Conservation (phyloP, 2,797 vertebrate species). For the Sphenodon punctatus region DNA sequence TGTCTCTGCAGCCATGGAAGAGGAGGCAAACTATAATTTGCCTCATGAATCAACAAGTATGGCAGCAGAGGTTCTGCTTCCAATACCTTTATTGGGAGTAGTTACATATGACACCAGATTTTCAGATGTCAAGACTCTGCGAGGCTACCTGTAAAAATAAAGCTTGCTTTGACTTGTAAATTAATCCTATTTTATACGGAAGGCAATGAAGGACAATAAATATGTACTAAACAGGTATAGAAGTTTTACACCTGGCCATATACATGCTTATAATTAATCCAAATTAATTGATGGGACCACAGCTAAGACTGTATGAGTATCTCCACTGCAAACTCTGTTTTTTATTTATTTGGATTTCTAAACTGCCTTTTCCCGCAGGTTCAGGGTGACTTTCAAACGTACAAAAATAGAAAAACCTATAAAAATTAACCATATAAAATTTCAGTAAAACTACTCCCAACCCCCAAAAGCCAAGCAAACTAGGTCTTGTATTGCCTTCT, state of each 20-base stretch:
- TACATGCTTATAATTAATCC: background rate
- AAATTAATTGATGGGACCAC: background rate
- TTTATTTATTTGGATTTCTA: no score
- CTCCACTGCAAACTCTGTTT: background rate
- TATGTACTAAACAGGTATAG: background rate
- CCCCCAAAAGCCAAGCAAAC: no score
- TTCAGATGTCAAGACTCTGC: background rate
- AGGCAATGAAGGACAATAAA: background rate
- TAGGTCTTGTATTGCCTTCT: no score
- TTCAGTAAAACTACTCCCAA: no score
- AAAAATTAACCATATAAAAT: no score
- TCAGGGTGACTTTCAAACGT: no score
- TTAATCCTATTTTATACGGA: background rate
- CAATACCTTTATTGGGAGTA: background rate
- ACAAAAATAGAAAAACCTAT: no score
- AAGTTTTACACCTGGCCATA: background rate
- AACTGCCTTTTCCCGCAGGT: no score
- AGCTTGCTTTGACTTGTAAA: background rate
- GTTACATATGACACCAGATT: background rate
- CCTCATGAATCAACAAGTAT: fast-evolving
- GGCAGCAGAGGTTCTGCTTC: background rate
- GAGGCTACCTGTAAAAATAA: background rate
- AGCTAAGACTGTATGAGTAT: background rate
- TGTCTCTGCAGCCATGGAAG: background rate
- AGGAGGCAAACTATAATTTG: fast-evolving